phyloP scores from a whole-genome alignment of 2,888 invertebrate species.

The Nephrocerus scutellatus region DNA sequence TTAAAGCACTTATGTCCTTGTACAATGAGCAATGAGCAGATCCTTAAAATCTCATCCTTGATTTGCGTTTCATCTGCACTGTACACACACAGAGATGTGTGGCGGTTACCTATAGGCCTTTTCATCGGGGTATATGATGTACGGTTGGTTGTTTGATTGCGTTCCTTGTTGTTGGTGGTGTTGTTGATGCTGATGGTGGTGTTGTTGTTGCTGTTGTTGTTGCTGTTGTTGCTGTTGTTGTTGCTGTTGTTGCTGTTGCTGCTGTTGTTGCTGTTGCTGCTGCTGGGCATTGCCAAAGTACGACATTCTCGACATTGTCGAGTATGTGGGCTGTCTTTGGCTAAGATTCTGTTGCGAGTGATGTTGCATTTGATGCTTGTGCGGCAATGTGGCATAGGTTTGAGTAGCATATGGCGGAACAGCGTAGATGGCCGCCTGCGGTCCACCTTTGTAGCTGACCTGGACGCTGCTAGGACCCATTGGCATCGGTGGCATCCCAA shows the following conservation, averaged over 20 bases:
- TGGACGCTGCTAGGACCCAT: constrained; percentile 55
- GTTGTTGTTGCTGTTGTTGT: constrained; percentile 37
- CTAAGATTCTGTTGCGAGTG: constrained; percentile 43
- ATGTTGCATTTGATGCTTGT: constrained; percentile 51
- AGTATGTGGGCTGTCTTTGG: constrained; percentile 51
- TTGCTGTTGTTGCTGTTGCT: constrained; percentile 36
- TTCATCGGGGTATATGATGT: constrained; percentile 47
- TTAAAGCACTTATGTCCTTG: constrained; percentile 26
- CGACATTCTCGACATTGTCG: constrained; percentile 57
- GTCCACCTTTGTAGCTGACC: constrained; percentile 49
- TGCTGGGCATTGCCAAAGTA: constrained; percentile 49
- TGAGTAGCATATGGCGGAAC: constrained; percentile 58
- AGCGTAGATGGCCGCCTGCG: constrained; percentile 51
- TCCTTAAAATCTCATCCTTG: constrained; percentile 10
- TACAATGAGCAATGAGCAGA: constrained; percentile 11
- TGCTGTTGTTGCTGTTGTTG: constrained; percentile 43
- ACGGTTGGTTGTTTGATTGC: constrained; percentile 40
- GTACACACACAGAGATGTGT: neutral
- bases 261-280: constrained; percentile 42
- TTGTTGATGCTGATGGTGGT: constrained; percentile 30
- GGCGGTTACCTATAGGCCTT: constrained; percentile 45
- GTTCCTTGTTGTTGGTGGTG: no score
- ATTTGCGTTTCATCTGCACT: neutral
- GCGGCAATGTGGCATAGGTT: constrained; percentile 59
- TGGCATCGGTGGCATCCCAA: constrained; percentile 50